A percentile compares a stretch with the other conserved stretches of the same genome.
These are phyloP conservation scores for Lithophane socia DNA, from an alignment of 2,888 invertebrate species.

Conservation along the genomic window DNA sequence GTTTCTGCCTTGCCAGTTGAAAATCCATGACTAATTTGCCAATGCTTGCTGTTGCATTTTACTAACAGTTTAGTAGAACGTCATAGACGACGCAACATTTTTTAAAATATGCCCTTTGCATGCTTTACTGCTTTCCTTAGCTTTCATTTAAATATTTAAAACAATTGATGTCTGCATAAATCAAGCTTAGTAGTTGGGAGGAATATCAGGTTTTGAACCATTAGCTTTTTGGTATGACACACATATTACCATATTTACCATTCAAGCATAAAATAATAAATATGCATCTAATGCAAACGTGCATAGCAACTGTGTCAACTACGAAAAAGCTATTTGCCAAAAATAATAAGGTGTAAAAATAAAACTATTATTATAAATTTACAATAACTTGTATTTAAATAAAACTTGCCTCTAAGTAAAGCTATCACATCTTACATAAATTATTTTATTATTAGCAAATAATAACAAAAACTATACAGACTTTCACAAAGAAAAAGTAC, in stretches of 20 bases:
- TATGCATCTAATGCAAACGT: conserved; percentile 64
- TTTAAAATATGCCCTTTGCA: background rate
- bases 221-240: conserved; percentile 58
- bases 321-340: conserved; percentile 74
- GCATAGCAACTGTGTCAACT: conserved; percentile 77
- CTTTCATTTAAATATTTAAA: background rate
- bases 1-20: background rate
- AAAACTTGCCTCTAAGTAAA: conserved; percentile 89
- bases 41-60: background rate
- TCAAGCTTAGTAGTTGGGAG: background rate
- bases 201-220: conserved; percentile 23
- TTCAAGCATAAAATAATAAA: conserved; percentile 42
- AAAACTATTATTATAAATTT: conserved; percentile 82
- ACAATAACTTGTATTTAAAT: conserved; percentile 88
- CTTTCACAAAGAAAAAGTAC: conserved; percentile 81
- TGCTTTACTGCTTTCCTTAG: background rate
- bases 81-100: background rate
- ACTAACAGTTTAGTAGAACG: background rate
- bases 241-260: conserved; percentile 18
- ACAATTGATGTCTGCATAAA: background rate
- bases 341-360: conserved; percentile 82
- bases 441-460: conserved; percentile 84
- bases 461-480: conserved; percentile 86
- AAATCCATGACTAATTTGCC: background rate
- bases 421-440: conserved; percentile 89